These are phyloP conservation scores for Ennomos erosarius DNA, from an alignment of 2,888 invertebrate species.

Conservation along the genomic window DNA sequence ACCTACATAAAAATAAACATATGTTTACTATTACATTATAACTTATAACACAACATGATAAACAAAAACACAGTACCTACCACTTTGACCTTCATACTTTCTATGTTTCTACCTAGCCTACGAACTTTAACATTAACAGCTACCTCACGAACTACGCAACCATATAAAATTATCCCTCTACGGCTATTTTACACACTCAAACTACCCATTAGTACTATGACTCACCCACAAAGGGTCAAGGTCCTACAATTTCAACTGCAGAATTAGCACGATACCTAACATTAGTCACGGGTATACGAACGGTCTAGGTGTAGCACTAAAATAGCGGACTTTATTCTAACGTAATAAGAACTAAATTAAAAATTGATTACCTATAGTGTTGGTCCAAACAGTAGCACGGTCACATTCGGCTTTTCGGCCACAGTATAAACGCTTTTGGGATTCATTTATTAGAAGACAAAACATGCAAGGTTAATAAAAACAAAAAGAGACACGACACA, in stretches of 20 bases:
- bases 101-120: slow-evolving; percentile 1
- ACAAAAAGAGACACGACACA: too few species aligned
- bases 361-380: slow-evolving; percentile 10
- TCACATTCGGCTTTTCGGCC: slow-evolving; percentile 1
- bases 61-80: too few species aligned
- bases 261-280: slow-evolving; percentile 58
- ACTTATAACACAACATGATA: too few species aligned
- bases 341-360: slow-evolving; percentile 18
- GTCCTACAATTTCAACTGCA: slow-evolving; percentile 40
- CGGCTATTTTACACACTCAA: slow-evolving; percentile 13
- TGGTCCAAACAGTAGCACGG: not conserved
- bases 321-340: slow-evolving; percentile 23
- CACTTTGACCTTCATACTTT: slow-evolving; percentile 4
- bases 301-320: slow-evolving; percentile 30
- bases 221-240: slow-evolving; percentile 46
- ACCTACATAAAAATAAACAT: too few species aligned
- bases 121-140: slow-evolving; percentile 14
- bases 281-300: slow-evolving; percentile 63
- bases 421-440: too few species aligned
- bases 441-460: too few species aligned
- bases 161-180: slow-evolving; percentile 13
- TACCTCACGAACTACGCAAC: slow-evolving; percentile 13
- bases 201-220: slow-evolving; percentile 28
- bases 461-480: too few species aligned
- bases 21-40: too few species aligned